Percentiles rank a stretch among this genome's conserved stretches.
Conservation (phyloP, 1,140 invertebrate species). For the Drosophila subpulchrella region DNA sequence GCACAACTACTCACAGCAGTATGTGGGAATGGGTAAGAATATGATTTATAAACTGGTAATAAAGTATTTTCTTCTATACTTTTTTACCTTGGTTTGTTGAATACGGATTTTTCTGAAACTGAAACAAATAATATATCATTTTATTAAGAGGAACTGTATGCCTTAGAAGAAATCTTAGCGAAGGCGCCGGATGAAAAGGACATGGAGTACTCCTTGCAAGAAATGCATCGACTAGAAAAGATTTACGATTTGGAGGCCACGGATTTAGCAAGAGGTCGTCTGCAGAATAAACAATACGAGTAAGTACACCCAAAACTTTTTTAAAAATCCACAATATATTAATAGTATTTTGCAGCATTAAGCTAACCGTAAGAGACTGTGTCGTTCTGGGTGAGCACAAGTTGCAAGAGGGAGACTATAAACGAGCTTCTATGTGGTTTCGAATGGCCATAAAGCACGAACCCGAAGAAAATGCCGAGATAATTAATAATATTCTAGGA, state of each 20-base stretch:
- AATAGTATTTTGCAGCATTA: slow-evolving; percentile 1
- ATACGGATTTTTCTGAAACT: too few relatives aligned
- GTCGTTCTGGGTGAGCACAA: slow-evolving; percentile 38
- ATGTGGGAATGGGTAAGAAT: slow-evolving; percentile 27
- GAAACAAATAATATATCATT: not conserved
- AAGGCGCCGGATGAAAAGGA: slow-evolving; percentile 18
- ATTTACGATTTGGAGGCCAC: slow-evolving; percentile 21
- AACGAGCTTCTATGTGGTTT: slow-evolving; percentile 42
- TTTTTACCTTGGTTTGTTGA: too few relatives aligned
- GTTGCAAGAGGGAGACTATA: slow-evolving; percentile 20
- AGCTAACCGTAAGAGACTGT: slow-evolving; percentile 33
- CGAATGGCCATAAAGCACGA: slow-evolving; percentile 26
- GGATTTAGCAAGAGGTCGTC: slow-evolving; percentile 25
- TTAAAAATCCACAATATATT: not conserved
- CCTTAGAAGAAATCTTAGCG: slow-evolving; percentile 13
- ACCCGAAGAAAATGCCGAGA: not conserved
- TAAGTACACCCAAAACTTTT: not conserved
- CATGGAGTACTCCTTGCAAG: slow-evolving; percentile 8
- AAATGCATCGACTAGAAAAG: slow-evolving; percentile 15
- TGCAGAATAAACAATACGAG: slow-evolving; percentile 9
- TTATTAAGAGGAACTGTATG: slow-evolving; percentile 12
- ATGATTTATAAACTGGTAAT: not conserved
- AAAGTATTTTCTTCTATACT: not conserved
- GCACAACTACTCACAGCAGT: slow-evolving; percentile 38
- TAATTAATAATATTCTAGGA: slow-evolving; percentile 15